These are phyloP conservation scores for Cyanistes caeruleus DNA, from an alignment of 2,113 vertebrate genomes.

Conservation along the genomic window DNA sequence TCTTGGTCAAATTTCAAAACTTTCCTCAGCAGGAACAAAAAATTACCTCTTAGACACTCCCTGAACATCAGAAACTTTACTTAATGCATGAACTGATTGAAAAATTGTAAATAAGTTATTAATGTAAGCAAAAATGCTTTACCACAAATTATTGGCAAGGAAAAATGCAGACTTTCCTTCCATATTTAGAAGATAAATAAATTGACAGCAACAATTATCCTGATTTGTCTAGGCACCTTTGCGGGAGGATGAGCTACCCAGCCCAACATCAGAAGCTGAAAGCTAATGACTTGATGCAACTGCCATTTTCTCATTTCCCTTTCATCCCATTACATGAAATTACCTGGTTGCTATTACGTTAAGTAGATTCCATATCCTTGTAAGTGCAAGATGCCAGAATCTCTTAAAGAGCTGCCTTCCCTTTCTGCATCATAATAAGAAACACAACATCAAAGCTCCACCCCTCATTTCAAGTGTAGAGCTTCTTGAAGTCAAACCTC, in stretches of 20 bases:
- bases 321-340: not conserved
- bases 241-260: not conserved
- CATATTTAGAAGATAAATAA: not conserved
- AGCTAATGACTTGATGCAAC: not conserved
- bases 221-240: not conserved
- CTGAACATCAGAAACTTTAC: not conserved
- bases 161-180: not conserved
- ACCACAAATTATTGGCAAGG: not conserved
- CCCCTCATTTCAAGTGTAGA: constrained; percentile 3
- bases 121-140: not conserved
- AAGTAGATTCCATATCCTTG: not conserved
- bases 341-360: not conserved
- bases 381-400: not conserved
- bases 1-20: not conserved
- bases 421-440: not conserved
- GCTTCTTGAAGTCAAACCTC: constrained; percentile 11
- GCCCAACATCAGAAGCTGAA: not conserved
- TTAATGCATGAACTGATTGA: not conserved
- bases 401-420: not conserved
- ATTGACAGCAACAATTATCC: not conserved
- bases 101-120: not conserved
- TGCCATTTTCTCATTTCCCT: not conserved
- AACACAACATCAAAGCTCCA: not conserved
- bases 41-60: not conserved
- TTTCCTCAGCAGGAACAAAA: not conserved